Base-by-base conservation (phyloP, 2,888 invertebrate genomes). In the Chrysotoxum bicinctum region DNA sequence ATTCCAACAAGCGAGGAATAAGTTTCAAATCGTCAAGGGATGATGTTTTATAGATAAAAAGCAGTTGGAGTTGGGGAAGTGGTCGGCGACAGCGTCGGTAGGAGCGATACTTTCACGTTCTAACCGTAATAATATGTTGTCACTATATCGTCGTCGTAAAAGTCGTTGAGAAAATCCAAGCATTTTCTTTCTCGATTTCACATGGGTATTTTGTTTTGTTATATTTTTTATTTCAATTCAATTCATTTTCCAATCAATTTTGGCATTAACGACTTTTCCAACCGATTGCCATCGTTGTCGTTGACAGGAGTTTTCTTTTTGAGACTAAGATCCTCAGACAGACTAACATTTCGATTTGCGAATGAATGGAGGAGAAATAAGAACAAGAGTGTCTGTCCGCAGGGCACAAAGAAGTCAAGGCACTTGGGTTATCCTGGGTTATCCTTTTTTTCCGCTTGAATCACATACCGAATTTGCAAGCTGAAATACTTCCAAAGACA, bases 1-100 rank as follows among this genome's bases (percentile, higher is more conserved):
- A 72, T 66, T 26, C 37, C 6, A 35, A 23, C 21, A 14, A 58
- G 30, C 8, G n/a, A 40, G n/a, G 19, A 32, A 7, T 62, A 32
- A 32, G n/a, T 35, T 58, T 19, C 10, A 62, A 79, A 88, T 87
- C 88, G 45, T 45, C 62, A 32, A 45, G 30, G 45, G 45, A 64
- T 32, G 45, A 45, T 45, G 26, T 5, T 23, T n/a, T 26, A 10
- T 88, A 89, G 88, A 88, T 89, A 88, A 88, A 87, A 87, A 88
- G 88, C 88, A 88, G 87, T 88, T 37, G 3, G 21, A 14, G 35
- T 26, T 50, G 8, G 23, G 8, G 48, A 23, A 23, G 6, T 1
- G 21, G 0, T 3, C 14, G 21, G 21, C 14, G 12, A 1, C n/a
- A n/a, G n/a, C n/a, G n/a, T n/a, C 3, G 84, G 21, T 89, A n/a